Evolutionary conservation across 2,113 vertebrate genomes (phyloP), one percentile per base, ranked within the genome.

Genomic region (Nesoenas mayeri): DNA sequence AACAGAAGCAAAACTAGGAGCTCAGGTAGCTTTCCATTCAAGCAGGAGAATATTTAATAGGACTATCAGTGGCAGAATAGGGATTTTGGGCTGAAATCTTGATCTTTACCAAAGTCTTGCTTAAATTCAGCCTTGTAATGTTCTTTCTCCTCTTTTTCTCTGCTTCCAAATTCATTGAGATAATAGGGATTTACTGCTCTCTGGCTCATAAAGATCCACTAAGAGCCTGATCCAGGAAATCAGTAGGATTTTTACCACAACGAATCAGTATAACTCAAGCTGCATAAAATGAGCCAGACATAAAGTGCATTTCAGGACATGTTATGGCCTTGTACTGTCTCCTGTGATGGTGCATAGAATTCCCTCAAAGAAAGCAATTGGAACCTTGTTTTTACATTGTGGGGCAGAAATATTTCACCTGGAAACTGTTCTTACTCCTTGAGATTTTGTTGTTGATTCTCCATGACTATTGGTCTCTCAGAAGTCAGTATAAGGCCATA

Each of bases 211-310:
- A 71, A 83, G 67, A 88, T 83, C 29, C 36, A 42, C 42, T 79
- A 86, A 73, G 51, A 34, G 21, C 75, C 71, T 93, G 78, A 88
- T 96, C 71, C 80, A 79, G 78, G 78, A 88, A 95, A 62, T 77
- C 64, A 62, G 66, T 85, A 65, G 54, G 50, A 91, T 62, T 96
- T 96, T 96, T 89, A 47, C 60, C 57, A 82, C 85, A 77, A 36
- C 72, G 79, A 87, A 91, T 94, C 79, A 91, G 80, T 94, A 77
- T 50, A 93, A 88, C 62, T 56, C 58, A 83, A 0, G 1, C 36
- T 92, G 75, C 70, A 82, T 69, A 88, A 93, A 94, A 92, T 57
- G 6, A 93, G 58, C 13, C 79, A 47, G 58, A 73, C n/a, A 69
- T 18, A 78, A 83, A 87, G 86, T 60, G 48, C 58, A 77, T 82